Evolutionary conservation across 1,140 invertebrate species (phyloP).

Genomic region (Tetramorium simillimum): DNA sequence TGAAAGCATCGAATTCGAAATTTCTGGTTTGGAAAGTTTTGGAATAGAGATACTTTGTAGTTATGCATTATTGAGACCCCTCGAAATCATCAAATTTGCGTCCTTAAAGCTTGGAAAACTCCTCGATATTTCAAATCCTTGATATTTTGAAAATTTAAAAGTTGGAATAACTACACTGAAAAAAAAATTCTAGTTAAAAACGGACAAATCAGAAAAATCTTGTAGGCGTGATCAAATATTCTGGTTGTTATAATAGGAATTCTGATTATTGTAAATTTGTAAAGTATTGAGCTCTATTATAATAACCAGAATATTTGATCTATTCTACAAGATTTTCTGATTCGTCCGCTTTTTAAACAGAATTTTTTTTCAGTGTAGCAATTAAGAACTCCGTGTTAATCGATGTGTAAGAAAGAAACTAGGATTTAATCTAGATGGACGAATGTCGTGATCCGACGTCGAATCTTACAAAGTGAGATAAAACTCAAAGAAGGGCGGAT

Average conservation of each 20-base stretch:
- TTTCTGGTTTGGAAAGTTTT: background rate
- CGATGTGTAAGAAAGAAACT: background rate
- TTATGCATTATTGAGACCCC: background rate
- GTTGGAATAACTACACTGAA: background rate
- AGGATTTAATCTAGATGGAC: background rate
- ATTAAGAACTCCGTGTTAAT: background rate
- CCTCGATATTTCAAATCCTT: background rate
- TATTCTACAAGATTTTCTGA: too few species aligned
- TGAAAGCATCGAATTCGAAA: background rate
- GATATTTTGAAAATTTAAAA: background rate
- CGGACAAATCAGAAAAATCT: too few species aligned
- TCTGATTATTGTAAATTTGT: too few species aligned
- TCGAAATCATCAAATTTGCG: background rate
- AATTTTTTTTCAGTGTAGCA: too few species aligned
- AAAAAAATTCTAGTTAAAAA: too few species aligned
- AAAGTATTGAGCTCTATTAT: too few species aligned
- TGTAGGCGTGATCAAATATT: too few species aligned
- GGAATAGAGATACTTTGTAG: background rate
- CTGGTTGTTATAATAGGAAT: too few species aligned
- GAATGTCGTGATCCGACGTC: background rate
- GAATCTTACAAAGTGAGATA: background rate
- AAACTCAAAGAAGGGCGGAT: background rate
- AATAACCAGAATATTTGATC: too few species aligned
- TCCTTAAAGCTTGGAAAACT: background rate
- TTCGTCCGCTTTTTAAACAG: too few species aligned